Percentiles rank a stretch among this genome's conserved stretches.
phyloP scores from a whole-genome alignment of 2,113 vertebrate species.

The Rhinopomastus cyanomelas region DNA sequence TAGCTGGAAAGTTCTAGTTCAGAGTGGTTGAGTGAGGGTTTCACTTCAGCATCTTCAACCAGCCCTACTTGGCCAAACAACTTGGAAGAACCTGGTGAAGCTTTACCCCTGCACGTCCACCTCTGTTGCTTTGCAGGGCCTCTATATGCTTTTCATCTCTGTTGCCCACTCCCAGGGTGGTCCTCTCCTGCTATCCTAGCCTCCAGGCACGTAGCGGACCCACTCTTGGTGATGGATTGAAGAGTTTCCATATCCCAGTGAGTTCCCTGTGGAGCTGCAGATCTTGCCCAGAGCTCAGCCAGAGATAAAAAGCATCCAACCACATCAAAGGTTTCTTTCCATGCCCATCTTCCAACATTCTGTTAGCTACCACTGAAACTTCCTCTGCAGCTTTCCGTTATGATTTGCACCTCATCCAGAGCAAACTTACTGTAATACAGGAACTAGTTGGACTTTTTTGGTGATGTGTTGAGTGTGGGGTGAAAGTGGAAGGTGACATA shows the following conservation, averaged over 20 bases:
- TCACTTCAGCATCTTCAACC: not conserved
- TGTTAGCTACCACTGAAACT: not conserved
- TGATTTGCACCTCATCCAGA: not conserved
- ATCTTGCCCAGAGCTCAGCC: conserved; percentile 11
- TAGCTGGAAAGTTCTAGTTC: not conserved
- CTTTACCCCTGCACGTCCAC: no score
- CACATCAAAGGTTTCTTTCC: not conserved
- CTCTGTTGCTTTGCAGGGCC: not conserved
- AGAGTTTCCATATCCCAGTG: accelerated
- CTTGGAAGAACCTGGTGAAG: not conserved
- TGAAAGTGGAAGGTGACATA: not conserved
- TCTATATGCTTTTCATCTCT: not conserved
- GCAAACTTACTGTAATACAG: not conserved
- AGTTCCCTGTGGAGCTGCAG: not conserved
- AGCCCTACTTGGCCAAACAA: not conserved
- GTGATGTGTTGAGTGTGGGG: not conserved
- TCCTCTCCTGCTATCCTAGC: not conserved
- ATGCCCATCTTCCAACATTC: not conserved
- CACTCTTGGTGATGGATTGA: not conserved
- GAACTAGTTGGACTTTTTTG: not conserved
- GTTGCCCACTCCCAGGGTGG: not conserved
- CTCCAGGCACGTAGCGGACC: accelerated
- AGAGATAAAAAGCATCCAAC: conserved; percentile 7
- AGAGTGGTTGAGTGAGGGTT: not conserved
- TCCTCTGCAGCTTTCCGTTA: not conserved